These are phyloP conservation scores for Apamea crenata DNA, from an alignment of 2,888 invertebrate genomes.

Conservation along the genomic window DNA sequence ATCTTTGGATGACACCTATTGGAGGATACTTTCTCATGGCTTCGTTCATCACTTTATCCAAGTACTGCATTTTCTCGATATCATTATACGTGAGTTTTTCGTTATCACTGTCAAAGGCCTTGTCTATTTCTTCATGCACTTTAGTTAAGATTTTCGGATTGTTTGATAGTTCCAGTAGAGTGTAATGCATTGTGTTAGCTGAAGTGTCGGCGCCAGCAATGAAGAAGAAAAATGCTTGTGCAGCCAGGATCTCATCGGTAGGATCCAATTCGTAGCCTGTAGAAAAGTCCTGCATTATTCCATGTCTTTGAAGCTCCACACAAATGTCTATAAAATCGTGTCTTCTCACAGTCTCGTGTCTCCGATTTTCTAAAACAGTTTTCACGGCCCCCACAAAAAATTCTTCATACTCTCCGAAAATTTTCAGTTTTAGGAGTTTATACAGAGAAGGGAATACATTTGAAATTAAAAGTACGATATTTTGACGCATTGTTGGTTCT, in stretches of 20 bases:
- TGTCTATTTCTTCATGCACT: conserved; percentile 82
- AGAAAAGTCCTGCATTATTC: conserved; percentile 73
- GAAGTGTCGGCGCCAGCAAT: conserved; percentile 86
- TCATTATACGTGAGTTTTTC: conserved; percentile 77
- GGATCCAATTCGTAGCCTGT: conserved; percentile 77
- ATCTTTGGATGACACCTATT: conserved; percentile 75
- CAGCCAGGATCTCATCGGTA: conserved; percentile 80
- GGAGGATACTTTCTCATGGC: conserved; percentile 80
- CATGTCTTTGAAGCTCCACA: conserved; percentile 78
- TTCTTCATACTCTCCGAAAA: conserved; percentile 77
- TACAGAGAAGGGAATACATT: conserved; percentile 72
- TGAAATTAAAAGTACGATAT: conserved; percentile 67
- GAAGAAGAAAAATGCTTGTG: conserved; percentile 87
- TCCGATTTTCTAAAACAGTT: conserved; percentile 74
- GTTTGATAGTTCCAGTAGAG: conserved; percentile 79
- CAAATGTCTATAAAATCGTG: conserved; percentile 82
- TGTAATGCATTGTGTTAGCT: conserved; percentile 81
- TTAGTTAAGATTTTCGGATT: conserved; percentile 78
- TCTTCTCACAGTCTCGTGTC: conserved; percentile 61
- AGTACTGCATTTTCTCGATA: conserved; percentile 78
- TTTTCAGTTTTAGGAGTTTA: conserved; percentile 71
- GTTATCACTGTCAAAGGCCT: conserved; percentile 69
- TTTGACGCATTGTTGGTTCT: conserved; percentile 65
- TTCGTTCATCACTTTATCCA: conserved; percentile 83
- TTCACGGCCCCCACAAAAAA: conserved; percentile 80